Percentiles rank a stretch among this genome's conserved stretches.
Conservation (phyloP, 2,888 invertebrate genomes). For the Dorcus parallelipipedus region DNA sequence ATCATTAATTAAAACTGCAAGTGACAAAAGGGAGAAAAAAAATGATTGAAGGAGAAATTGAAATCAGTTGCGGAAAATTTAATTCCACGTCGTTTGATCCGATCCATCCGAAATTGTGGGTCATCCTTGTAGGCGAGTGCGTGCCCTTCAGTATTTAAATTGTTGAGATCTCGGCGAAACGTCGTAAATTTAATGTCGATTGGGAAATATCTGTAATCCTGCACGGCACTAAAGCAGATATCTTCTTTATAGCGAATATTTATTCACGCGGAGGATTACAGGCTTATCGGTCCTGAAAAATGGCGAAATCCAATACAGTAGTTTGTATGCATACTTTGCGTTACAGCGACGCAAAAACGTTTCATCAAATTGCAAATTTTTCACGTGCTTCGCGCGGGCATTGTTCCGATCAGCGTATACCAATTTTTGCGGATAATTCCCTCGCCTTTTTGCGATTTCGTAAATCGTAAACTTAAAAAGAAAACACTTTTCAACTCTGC, state of each 20-base stretch:
- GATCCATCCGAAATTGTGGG: neutral
- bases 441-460: neutral
- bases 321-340: conserved; percentile 37
- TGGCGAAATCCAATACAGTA: conserved; percentile 35
- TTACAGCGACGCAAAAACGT: conserved; percentile 26
- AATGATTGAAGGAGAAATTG: too few species aligned
- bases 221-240: conserved; percentile 36
- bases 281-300: conserved; percentile 44
- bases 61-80: too few species aligned
- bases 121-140: neutral
- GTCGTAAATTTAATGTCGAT: conserved; percentile 31
- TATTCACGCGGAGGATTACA: conserved; percentile 42
- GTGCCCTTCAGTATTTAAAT: conserved; percentile 8
- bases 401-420: conserved; percentile 1
- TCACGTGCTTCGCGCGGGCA: conserved; percentile 28
- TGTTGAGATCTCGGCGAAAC: conserved; percentile 8
- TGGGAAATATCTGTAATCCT: conserved; percentile 41
- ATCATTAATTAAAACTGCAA: too few species aligned
- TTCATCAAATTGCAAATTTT: conserved; percentile 45
- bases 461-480: neutral
- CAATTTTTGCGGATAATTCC: conserved; percentile 1
- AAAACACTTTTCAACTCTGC: neutral
- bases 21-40: too few species aligned
- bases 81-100: too few species aligned
- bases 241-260: conserved; percentile 43